A percentile compares a stretch with the other conserved stretches of the same genome.
Evolutionary conservation across 1,140 invertebrate genomes (phyloP).

Genomic region (Papilio helenus): DNA sequence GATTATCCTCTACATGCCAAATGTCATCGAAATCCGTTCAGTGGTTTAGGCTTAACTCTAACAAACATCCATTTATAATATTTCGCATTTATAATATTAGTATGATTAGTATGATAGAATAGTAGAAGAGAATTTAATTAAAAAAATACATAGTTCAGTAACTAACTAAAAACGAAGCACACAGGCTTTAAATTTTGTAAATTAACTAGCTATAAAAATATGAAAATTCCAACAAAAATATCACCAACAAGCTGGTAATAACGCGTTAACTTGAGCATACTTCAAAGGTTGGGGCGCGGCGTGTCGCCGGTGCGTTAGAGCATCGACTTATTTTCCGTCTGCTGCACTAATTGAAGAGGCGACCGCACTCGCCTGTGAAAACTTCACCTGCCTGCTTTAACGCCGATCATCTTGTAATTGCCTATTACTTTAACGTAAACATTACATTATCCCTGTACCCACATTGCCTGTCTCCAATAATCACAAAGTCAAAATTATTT

Average conservation of each 20-base stretch:
- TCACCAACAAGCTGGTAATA: slow-evolving; percentile 19
- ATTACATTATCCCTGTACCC: neutral
- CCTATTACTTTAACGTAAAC: slow-evolving; percentile 9
- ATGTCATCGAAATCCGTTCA: too few species aligned
- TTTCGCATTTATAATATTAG: too few species aligned
- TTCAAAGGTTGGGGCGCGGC: slow-evolving; percentile 27
- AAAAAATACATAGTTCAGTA: neutral
- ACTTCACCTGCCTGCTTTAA: slow-evolving; percentile 13
- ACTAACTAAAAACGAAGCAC: neutral
- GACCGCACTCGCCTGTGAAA: slow-evolving; percentile 32
- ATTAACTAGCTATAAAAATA: neutral
- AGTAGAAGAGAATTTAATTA: too few species aligned
- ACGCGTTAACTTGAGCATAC: slow-evolving; percentile 26
- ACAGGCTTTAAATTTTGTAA: neutral
- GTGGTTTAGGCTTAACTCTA: too few species aligned
- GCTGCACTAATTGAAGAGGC: slow-evolving; percentile 36
- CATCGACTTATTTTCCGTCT: slow-evolving; percentile 38
- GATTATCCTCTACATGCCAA: too few species aligned
- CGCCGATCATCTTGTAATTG: neutral
- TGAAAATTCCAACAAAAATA: neutral
- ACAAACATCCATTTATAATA: too few species aligned
- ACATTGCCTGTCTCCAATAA: too few species aligned
- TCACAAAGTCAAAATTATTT: too few species aligned
- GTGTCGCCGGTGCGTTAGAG: slow-evolving; percentile 28
- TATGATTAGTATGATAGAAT: too few species aligned